phyloP scores from a whole-genome alignment of 2,888 invertebrate species.

The Tenodera sinensis region DNA sequence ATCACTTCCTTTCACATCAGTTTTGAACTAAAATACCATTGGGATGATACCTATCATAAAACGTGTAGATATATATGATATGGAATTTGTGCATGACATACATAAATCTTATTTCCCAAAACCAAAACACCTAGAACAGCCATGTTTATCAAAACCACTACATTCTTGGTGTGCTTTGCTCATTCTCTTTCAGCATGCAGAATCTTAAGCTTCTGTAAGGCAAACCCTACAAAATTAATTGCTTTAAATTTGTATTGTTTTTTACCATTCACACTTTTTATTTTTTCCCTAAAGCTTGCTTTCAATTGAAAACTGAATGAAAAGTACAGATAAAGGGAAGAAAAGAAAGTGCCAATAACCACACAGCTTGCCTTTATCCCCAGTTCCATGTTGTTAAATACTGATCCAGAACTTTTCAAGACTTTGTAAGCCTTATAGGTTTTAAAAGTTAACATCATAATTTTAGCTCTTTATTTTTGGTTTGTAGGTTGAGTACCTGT shows the following conservation, averaged over 20 bases:
- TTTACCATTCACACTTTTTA: no score
- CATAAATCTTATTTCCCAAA: neutral
- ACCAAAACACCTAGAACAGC: neutral
- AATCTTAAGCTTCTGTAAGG: neutral
- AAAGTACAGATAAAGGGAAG: neutral
- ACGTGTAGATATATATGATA: neutral
- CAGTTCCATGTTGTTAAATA: neutral
- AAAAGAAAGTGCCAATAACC: neutral
- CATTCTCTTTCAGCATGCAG: neutral
- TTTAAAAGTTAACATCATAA: neutral
- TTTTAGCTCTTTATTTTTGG: neutral
- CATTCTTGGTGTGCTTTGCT: neutral
- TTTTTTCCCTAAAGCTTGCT: no score
- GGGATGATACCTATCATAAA: neutral
- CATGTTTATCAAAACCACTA: neutral
- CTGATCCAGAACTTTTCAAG: neutral
- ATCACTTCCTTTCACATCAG: neutral
- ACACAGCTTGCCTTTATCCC: neutral
- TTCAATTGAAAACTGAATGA: neutral
- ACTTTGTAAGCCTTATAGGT: neutral
- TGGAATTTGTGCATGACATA: neutral
- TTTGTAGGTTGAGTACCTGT: neutral
- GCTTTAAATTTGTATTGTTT: no score
- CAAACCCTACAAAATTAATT: neutral
- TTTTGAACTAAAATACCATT: neutral